Evolutionary conservation across 2,888 invertebrate genomes (phyloP).

Genomic region (Aethes cnicana): DNA sequence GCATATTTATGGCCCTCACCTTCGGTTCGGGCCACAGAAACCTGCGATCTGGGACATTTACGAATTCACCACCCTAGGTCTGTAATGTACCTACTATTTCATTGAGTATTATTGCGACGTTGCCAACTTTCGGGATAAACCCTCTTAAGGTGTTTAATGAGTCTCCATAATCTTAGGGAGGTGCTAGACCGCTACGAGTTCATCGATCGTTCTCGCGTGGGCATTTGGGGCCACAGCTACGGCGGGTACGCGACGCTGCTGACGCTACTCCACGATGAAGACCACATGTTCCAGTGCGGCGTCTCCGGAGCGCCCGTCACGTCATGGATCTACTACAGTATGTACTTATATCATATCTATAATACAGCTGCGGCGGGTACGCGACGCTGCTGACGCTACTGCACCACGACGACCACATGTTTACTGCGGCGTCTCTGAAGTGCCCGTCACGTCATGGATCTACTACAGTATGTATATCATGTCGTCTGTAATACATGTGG

Average conservation of each 20-base stretch:
- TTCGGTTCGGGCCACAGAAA: too few relatives aligned
- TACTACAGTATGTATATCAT: constrained; percentile 90
- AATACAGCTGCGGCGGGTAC: constrained; percentile 86
- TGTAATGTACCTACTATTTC: too few relatives aligned
- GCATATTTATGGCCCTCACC: too few relatives aligned
- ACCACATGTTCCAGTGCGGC: constrained; percentile 91
- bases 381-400: constrained; percentile 90
- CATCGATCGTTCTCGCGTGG: constrained; percentile 86
- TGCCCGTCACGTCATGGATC: constrained; percentile 95
- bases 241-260: constrained; percentile 94
- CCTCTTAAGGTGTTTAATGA: neutral
- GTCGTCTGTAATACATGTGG: neutral
- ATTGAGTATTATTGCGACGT: too few relatives aligned
- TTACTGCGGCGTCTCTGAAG: constrained; percentile 94
- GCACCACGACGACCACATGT: constrained; percentile 85
- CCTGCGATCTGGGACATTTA: too few relatives aligned
- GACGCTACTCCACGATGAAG: constrained; percentile 86
- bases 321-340: constrained; percentile 95
- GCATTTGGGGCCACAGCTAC: constrained; percentile 97
- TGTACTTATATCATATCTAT: constrained; percentile 38
- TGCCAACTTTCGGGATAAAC: too few relatives aligned
- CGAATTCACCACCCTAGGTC: too few relatives aligned
- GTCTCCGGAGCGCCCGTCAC: constrained; percentile 95
- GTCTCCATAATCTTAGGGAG: constrained; percentile 72
- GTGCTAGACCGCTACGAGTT: constrained; percentile 81